These are phyloP conservation scores for Notoglanidium macrostoma DNA, from an alignment of 2,797 vertebrate species.

Conservation along the genomic window DNA sequence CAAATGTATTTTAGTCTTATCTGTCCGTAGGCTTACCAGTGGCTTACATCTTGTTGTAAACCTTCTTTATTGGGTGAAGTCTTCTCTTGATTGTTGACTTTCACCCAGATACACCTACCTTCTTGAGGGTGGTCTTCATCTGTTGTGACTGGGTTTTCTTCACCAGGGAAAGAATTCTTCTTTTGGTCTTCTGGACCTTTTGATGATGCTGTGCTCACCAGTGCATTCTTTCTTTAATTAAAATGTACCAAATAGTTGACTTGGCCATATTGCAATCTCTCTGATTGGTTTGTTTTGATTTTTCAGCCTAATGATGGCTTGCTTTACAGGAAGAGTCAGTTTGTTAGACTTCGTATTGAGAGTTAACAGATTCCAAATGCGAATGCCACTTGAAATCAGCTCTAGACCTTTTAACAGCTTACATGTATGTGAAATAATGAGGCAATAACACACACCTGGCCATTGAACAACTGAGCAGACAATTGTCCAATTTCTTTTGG, in stretches of 20 bases:
- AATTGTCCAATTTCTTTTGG: not conserved
- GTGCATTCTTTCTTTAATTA: not conserved
- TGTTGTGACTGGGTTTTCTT: not conserved
- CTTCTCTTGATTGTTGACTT: not conserved
- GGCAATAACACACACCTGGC: not conserved
- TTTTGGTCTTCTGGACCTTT: not conserved
- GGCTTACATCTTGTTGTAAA: not conserved
- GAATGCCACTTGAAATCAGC: not conserved
- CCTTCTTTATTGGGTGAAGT: not conserved
- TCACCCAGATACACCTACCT: not conserved
- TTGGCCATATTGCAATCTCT: not conserved
- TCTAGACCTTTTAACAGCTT: not conserved
- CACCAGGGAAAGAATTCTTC: not conserved
- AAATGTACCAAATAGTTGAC: not conserved
- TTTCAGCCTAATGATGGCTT: not conserved
- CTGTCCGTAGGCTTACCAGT: not conserved
- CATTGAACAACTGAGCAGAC: not conserved
- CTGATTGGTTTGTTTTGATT: not conserved
- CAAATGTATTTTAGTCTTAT: not conserved
- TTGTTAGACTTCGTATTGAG: not conserved
- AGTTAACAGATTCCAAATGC: not conserved
- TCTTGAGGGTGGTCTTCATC: not conserved
- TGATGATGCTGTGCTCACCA: not conserved
- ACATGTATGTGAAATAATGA: not conserved
- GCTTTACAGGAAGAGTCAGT: not conserved